A percentile compares a stretch with the other conserved stretches of the same genome.
Conservation (phyloP, 2,888 invertebrate genomes). For the Embidobia sp. region DNA sequence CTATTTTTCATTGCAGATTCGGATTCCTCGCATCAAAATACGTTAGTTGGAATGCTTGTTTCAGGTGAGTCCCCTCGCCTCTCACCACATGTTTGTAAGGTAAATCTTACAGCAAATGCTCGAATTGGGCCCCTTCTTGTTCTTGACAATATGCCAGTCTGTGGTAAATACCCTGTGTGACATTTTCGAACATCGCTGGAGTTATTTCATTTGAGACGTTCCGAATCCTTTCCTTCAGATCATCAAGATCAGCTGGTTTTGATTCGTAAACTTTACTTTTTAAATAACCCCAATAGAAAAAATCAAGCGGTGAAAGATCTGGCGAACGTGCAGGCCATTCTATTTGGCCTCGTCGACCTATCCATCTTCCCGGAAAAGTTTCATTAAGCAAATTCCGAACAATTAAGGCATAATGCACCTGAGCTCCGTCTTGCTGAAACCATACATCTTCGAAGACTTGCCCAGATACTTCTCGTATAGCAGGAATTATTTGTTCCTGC, state of each 20-base stretch:
- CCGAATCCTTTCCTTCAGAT: background rate
- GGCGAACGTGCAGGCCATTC: constrained; percentile 4
- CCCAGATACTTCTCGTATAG: background rate
- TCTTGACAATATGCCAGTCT: background rate
- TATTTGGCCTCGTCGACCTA: background rate
- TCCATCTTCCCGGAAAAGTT: constrained; percentile 3
- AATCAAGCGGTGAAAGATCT: background rate
- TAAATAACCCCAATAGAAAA: constrained; percentile 14
- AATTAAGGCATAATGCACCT: background rate
- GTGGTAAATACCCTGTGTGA: background rate
- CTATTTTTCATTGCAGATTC: too few species aligned
- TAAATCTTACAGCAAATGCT: background rate
- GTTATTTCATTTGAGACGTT: background rate
- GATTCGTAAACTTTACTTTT: background rate
- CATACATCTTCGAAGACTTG: background rate
- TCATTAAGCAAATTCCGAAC: background rate
- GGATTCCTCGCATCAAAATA: too few species aligned
- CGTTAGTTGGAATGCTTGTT: too few species aligned
- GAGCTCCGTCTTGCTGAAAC: constrained; percentile 5
- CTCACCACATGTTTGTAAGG: too few species aligned
- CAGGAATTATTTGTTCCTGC: constrained; percentile 1
- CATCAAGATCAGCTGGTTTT: background rate
- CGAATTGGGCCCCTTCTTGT: background rate
- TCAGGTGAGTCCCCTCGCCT: constrained; percentile 10
- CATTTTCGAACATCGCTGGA: background rate